Evolutionary conservation across 1,140 invertebrate species (phyloP).

Genomic region (Dinothrombium tinctorium): DNA sequence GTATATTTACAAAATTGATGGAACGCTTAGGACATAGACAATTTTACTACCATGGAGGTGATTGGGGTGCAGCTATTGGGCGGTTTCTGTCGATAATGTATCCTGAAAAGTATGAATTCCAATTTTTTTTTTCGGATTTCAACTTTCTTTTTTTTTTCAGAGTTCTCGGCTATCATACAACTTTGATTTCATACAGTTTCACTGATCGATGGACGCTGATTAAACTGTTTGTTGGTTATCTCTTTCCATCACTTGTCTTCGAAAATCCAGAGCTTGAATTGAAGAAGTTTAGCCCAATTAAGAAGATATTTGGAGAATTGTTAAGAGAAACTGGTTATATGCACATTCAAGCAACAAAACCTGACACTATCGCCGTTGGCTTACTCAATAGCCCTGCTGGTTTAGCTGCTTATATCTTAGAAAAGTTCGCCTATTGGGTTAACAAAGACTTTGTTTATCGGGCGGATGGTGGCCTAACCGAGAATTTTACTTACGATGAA

Average conservation of each 20-base stretch:
- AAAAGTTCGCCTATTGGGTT: constrained; percentile 43
- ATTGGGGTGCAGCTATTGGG: constrained; percentile 27
- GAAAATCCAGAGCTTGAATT: constrained; percentile 20
- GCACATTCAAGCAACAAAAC: constrained; percentile 64
- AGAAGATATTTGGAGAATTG: constrained; percentile 19
- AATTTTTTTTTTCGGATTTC: no score
- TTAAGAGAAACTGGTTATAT: constrained; percentile 46
- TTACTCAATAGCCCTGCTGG: constrained; percentile 6
- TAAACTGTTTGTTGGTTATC: constrained; percentile 27
- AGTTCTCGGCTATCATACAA: constrained; percentile 4
- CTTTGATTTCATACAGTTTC: not conserved
- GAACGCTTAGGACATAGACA: constrained; percentile 40
- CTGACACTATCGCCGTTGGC: constrained; percentile 54
- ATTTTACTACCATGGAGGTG: constrained; percentile 62
- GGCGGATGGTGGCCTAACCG: constrained; percentile 42
- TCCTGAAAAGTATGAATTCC: not conserved
- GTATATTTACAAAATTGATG: constrained; percentile 63
- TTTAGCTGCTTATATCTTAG: constrained; percentile 40
- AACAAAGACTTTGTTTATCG: constrained; percentile 15
- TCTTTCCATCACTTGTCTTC: constrained; percentile 31
- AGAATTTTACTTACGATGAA: constrained; percentile 38
- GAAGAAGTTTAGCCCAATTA: constrained; percentile 27
- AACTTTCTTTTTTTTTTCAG: not conserved
- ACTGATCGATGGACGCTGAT: constrained; percentile 15
- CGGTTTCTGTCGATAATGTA: constrained; percentile 5